These are phyloP conservation scores for Dyspetes luteomarginatus DNA, from an alignment of 2,888 invertebrate species.

Conservation along the genomic window DNA sequence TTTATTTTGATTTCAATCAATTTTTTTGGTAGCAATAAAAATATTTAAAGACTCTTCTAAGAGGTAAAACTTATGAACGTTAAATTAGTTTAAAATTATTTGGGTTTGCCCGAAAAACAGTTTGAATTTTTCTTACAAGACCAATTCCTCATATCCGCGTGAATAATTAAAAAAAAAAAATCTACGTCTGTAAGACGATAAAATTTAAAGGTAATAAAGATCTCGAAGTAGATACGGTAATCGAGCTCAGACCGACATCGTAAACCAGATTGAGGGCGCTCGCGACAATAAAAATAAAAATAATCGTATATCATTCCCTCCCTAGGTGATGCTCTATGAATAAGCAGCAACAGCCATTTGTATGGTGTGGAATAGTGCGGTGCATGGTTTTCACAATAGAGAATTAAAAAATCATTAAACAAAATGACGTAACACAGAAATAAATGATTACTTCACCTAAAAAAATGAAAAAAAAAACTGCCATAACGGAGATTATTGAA, in stretches of 20 bases:
- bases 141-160: too few relatives aligned
- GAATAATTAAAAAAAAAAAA: too few relatives aligned
- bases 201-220: too few relatives aligned
- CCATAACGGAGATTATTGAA: constrained; percentile 10
- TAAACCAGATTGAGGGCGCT: background rate
- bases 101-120: too few relatives aligned
- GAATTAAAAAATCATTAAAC: background rate
- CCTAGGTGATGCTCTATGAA: background rate
- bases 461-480: constrained; percentile 8
- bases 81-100: too few relatives aligned
- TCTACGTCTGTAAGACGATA: too few relatives aligned
- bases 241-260: constrained; percentile 5
- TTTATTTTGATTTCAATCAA: too few relatives aligned
- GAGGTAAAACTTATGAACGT: too few relatives aligned
- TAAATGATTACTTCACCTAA: background rate
- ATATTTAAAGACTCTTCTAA: too few relatives aligned
- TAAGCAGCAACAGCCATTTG: constrained; percentile 59
- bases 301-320: background rate
- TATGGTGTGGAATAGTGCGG: constrained; percentile 78
- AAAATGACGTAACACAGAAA: constrained; percentile 2
- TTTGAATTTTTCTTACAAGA: too few relatives aligned
- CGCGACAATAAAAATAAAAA: background rate
- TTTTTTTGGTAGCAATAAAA: too few relatives aligned
- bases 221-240: too few relatives aligned
- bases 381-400: constrained; percentile 60